Percentiles rank a stretch among this genome's conserved stretches.
These are phyloP conservation scores for Tragelaphus scriptus DNA, from an alignment of 2,113 vertebrate species.

Conservation along the genomic window DNA sequence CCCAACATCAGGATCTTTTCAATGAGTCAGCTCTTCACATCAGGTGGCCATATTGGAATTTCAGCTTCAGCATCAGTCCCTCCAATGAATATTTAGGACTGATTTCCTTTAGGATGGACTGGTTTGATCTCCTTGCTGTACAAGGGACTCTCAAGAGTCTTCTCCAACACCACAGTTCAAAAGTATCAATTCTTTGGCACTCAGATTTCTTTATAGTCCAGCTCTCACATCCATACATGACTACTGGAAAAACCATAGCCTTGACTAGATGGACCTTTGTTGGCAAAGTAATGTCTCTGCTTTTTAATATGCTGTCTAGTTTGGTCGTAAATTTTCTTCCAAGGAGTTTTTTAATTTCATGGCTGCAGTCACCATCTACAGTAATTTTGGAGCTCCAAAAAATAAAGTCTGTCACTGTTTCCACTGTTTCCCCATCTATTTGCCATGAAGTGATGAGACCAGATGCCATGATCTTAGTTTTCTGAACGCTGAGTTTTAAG, in stretches of 20 bases:
- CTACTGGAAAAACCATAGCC: neutral
- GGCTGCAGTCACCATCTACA: neutral
- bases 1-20: neutral
- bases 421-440: neutral
- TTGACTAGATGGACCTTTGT: neutral
- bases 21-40: neutral
- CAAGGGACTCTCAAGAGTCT: neutral
- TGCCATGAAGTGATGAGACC: neutral
- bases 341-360: neutral
- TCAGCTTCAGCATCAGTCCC: neutral
- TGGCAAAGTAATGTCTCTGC: neutral
- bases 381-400: neutral
- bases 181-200: fast-evolving
- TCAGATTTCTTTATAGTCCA: neutral
- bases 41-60: neutral
- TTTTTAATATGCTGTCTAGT: neutral
- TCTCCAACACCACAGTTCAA: neutral
- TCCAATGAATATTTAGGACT: neutral
- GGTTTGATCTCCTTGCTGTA: neutral
- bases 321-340: neutral
- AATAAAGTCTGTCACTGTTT: neutral
- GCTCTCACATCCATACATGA: neutral
- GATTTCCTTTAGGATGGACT: neutral
- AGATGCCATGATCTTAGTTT: neutral
- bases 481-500: neutral